Evolutionary conservation across 2,797 vertebrate species (phyloP).

Genomic region (Sparus aurata): DNA sequence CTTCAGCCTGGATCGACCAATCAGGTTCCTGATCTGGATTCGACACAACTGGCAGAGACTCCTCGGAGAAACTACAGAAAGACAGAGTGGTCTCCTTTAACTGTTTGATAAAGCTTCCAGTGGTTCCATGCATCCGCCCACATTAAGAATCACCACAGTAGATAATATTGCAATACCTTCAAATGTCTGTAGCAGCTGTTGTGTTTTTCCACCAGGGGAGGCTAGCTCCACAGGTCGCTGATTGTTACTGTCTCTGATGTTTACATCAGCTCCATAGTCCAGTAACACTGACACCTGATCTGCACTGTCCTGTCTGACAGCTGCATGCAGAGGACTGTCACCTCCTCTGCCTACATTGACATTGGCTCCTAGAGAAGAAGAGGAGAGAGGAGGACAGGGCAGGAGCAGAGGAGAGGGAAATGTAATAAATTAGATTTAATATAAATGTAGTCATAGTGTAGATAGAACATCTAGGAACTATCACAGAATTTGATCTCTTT

Average conservation of each 20-base stretch:
- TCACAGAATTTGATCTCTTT: neutral
- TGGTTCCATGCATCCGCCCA: neutral
- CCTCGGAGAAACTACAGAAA: conserved; percentile 87
- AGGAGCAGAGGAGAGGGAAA: neutral
- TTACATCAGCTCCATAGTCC: conserved; percentile 94
- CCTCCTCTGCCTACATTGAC: conserved; percentile 90
- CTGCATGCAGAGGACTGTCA: conserved; percentile 93
- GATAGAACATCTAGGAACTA: neutral
- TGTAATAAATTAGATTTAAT: neutral
- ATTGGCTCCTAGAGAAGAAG: conserved; percentile 86
- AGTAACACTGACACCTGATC: conserved; percentile 91
- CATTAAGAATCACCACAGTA: neutral
- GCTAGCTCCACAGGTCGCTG: conserved; percentile 91
- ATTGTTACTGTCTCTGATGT: conserved; percentile 89
- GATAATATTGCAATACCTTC: conserved; percentile 85
- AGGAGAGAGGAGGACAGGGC: neutral
- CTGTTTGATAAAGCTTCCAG: neutral
- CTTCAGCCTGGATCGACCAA: conserved; percentile 89
- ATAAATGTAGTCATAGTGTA: neutral
- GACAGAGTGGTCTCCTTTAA: conserved; percentile 17
- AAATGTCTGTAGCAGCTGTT: conserved; percentile 86
- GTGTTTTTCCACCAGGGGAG: conserved; percentile 86
- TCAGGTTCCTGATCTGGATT: conserved; percentile 88
- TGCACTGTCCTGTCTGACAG: conserved; percentile 88
- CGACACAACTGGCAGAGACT: conserved; percentile 93